Evolutionary conservation across 2,113 vertebrate species (phyloP).

Genomic region (Leptosomus discolor): DNA sequence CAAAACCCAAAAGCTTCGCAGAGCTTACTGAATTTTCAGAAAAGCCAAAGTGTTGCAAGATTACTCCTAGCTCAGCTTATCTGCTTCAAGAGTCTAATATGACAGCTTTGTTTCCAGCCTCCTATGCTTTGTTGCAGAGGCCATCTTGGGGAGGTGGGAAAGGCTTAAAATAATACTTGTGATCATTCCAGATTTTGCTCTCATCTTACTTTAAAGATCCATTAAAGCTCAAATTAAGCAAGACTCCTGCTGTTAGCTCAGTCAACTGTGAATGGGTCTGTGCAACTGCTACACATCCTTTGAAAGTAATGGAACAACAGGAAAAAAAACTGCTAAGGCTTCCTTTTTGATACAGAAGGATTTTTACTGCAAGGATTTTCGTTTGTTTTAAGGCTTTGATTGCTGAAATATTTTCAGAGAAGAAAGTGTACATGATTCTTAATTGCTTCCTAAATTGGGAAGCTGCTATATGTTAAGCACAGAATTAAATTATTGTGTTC

Average conservation of each 20-base stretch:
- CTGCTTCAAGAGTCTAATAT: not conserved
- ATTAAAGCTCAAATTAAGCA: conserved; percentile 73
- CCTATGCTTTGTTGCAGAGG: not conserved
- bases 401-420: conserved; percentile 59
- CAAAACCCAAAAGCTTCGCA: not conserved
- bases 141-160: conserved; percentile 16
- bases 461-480: conserved; percentile 4
- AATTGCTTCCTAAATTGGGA: conserved; percentile 59
- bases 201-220: conserved; percentile 42
- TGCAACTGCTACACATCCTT: conserved; percentile 50
- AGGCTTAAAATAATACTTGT: not conserved
- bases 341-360: conserved; percentile 44
- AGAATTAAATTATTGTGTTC: conserved; percentile 57
- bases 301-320: conserved; percentile 56
- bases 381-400: conserved; percentile 64
- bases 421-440: conserved; percentile 46
- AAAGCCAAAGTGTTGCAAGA: conserved; percentile 8
- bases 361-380: conserved; percentile 56
- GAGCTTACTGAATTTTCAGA: not conserved
- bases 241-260: conserved; percentile 58
- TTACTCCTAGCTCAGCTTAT: not conserved
- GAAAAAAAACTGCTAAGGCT: not conserved
- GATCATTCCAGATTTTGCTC: conserved; percentile 21
- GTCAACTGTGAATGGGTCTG: conserved; percentile 53
- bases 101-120: not conserved